Evolutionary conservation across 2,113 vertebrate species (phyloP).

Genomic region (Corvus hawaiiensis): DNA sequence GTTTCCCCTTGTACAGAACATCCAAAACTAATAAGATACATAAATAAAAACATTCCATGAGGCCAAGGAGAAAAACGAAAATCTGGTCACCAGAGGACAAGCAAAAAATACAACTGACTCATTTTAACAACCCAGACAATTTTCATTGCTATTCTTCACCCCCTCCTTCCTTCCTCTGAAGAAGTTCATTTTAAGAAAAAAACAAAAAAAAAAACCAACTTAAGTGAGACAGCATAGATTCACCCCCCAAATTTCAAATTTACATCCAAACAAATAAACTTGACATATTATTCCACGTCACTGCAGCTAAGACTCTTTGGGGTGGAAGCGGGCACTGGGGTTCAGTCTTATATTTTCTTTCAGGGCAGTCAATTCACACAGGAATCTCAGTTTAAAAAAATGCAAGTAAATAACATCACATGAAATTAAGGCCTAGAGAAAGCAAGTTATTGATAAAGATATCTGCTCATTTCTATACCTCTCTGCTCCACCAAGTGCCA

Average conservation of each 20-base stretch:
- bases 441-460: background rate
- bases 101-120: conserved; percentile 9
- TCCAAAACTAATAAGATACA: conserved; percentile 63
- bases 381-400: background rate
- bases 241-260: background rate
- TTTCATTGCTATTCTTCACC: background rate
- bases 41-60: conserved; percentile 65
- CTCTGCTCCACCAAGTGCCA: background rate
- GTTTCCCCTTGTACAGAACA: conserved; percentile 51
- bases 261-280: background rate
- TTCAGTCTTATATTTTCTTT: background rate
- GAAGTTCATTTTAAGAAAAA: background rate
- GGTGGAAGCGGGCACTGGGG: background rate
- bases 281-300: background rate
- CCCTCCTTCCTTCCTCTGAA: background rate
- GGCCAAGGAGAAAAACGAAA: conserved; percentile 47
- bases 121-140: conserved; percentile 10
- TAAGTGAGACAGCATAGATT: background rate
- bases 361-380: background rate
- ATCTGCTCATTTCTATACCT: background rate
- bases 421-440: background rate
- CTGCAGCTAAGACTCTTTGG: background rate
- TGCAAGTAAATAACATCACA: background rate
- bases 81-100: conserved; percentile 40
- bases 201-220: background rate